Evolutionary conservation across 2,888 invertebrate species (phyloP).

Genomic region (Vesta saturnalis): DNA sequence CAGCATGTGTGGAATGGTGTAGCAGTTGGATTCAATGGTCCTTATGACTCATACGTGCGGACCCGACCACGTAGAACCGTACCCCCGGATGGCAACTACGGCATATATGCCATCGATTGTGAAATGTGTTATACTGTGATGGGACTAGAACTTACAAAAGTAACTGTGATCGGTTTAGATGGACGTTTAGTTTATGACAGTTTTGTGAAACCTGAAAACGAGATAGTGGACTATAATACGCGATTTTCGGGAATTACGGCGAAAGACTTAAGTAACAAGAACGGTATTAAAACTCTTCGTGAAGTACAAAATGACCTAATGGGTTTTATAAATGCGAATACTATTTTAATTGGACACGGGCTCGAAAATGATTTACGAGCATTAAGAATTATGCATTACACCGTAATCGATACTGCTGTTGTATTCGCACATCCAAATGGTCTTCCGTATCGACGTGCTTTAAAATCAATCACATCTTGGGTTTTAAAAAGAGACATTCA

Average conservation of each 20-base stretch:
- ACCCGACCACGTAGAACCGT: slow-evolving; percentile 60
- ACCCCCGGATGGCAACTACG: slow-evolving; percentile 63
- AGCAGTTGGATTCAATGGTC: slow-evolving; percentile 76
- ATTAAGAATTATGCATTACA: slow-evolving; percentile 82
- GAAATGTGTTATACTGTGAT: slow-evolving; percentile 95
- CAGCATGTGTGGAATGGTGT: slow-evolving; percentile 84
- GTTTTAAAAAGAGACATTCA: slow-evolving; percentile 87
- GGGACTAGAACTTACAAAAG: slow-evolving; percentile 88
- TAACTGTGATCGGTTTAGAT: slow-evolving; percentile 82
- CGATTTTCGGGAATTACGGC: slow-evolving; percentile 92
- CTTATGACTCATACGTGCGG: slow-evolving; percentile 73
- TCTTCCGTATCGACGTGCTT: slow-evolving; percentile 82
- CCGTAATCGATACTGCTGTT: slow-evolving; percentile 90
- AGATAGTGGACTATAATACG: slow-evolving; percentile 94
- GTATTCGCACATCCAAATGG: slow-evolving; percentile 89
- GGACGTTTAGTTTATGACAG: slow-evolving; percentile 84
- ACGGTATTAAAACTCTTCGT: slow-evolving; percentile 71
- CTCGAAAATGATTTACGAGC: slow-evolving; percentile 93
- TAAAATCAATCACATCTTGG: slow-evolving; percentile 79
- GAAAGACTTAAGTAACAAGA: slow-evolving; percentile 66
- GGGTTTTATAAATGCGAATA: slow-evolving; percentile 80
- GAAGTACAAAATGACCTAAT: slow-evolving; percentile 90
- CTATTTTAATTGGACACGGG: slow-evolving; percentile 94
- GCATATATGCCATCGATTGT: slow-evolving; percentile 89
- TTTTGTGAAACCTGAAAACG: slow-evolving; percentile 82